Percentiles rank a stretch among this genome's conserved stretches.
Conservation (phyloP, 37 sponge, comb jelly and placozoan species). For the Bolinopsis microptera region DNA sequence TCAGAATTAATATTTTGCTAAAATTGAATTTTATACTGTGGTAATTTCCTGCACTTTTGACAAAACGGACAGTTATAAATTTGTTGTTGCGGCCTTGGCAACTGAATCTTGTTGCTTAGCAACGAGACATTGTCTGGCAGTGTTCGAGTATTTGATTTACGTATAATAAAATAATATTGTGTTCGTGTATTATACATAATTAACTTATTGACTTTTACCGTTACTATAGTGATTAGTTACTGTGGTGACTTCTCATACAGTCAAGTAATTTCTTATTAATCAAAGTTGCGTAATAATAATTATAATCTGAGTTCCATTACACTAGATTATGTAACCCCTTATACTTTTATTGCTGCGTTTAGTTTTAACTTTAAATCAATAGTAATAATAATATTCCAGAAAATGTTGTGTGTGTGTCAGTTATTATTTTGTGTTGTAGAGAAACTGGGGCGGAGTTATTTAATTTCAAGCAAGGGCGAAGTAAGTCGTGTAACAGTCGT, state of each 20-base stretch:
- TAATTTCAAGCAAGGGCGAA: background rate
- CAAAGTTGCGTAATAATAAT: background rate
- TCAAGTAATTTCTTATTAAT: background rate
- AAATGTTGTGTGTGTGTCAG: background rate
- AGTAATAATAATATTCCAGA: background rate
- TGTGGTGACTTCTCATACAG: background rate
- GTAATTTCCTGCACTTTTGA: slow-evolving; percentile 58
- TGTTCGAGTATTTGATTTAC: slow-evolving; percentile 29
- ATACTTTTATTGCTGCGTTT: background rate
- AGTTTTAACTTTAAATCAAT: slow-evolving; percentile 43
- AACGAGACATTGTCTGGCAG: background rate
- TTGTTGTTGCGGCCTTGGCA: background rate
- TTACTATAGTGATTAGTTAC: slow-evolving; percentile 31
- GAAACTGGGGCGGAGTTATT: background rate
- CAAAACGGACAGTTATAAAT: background rate
- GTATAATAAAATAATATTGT: background rate
- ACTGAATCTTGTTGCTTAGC: background rate
- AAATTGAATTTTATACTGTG: slow-evolving; percentile 59
- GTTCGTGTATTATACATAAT: slow-evolving; percentile 47
- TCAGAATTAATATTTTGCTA: slow-evolving; percentile 64
- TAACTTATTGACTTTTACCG: slow-evolving; percentile 60
- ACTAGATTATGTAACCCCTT: background rate
- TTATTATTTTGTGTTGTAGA: background rate
- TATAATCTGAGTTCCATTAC: background rate
- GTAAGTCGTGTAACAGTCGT: no score